Percentiles rank a stretch among this genome's conserved stretches.
Evolutionary conservation across 2,888 invertebrate species (phyloP).

Genomic region (Drosophila nigritarsus): DNA sequence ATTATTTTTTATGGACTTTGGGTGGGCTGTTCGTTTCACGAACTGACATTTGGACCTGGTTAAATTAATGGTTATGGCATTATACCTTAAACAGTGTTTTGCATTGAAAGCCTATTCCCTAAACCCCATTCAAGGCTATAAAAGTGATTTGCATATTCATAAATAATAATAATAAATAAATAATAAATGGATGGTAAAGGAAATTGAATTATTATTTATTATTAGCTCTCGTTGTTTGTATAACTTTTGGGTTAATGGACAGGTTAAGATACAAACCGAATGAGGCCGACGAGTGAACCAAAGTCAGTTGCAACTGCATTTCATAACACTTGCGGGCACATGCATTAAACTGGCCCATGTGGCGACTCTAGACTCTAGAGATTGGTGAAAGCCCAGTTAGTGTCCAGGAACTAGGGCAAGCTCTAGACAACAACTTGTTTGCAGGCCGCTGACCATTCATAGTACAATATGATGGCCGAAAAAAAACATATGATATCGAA

Average conservation of each 20-base stretch:
- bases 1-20: not conserved
- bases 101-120: too few relatives aligned
- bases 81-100: not conserved
- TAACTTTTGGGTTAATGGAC: slow-evolving; percentile 7
- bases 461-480: slow-evolving; percentile 27
- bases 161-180: not conserved
- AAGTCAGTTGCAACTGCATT: slow-evolving; percentile 28
- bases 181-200: not conserved
- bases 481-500: slow-evolving; percentile 16
- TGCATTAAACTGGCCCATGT: slow-evolving; percentile 31
- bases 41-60: not conserved
- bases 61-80: not conserved
- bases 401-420: slow-evolving; percentile 10
- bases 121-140: not conserved
- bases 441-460: not conserved
- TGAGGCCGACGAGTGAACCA: slow-evolving; percentile 11
- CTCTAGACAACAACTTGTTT: slow-evolving; percentile 49
- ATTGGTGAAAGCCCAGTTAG: slow-evolving; percentile 61
- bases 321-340: slow-evolving; percentile 55
- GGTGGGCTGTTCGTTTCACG: not conserved
- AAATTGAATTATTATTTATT: not conserved
- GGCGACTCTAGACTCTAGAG: slow-evolving; percentile 22
- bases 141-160: not conserved
- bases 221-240: not conserved
- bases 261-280: slow-evolving; percentile 8